Evolutionary conservation across 2,113 vertebrate species (phyloP).

Genomic region (Anarhynchus alexandrinus): DNA sequence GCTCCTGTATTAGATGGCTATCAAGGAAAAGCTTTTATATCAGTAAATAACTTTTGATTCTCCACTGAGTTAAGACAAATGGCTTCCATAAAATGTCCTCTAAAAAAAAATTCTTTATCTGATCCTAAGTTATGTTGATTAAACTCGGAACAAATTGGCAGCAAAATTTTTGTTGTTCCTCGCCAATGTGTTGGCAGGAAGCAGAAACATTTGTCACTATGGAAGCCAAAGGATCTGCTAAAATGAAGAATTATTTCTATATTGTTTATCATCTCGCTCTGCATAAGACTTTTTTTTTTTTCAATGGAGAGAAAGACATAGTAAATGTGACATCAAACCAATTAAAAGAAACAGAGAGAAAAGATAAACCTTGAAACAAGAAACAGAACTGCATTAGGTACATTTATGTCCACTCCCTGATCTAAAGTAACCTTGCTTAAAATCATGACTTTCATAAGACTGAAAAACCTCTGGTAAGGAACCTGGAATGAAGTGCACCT

Average conservation of each 20-base stretch:
- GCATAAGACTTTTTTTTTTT: background rate
- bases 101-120: background rate
- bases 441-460: background rate
- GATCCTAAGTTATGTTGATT: background rate
- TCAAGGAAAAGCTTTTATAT: background rate
- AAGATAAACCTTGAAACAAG: background rate
- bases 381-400: background rate
- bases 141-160: background rate
- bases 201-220: background rate
- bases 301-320: background rate
- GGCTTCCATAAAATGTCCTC: background rate
- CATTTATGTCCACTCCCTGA: background rate
- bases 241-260: background rate
- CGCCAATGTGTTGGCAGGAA: background rate
- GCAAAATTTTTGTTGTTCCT: background rate
- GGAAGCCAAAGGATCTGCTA: background rate
- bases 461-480: background rate
- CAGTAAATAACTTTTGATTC: background rate
- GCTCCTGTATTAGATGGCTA: background rate
- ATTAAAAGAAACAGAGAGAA: background rate
- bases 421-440: background rate
- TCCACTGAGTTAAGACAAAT: background rate
- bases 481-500: background rate
- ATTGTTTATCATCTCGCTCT: background rate
- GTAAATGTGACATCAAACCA: background rate